A percentile compares a stretch with the other conserved stretches of the same genome.
phyloP scores from a whole-genome alignment of 1,140 invertebrate species.

The Pseudomyrmex cubaensis region DNA sequence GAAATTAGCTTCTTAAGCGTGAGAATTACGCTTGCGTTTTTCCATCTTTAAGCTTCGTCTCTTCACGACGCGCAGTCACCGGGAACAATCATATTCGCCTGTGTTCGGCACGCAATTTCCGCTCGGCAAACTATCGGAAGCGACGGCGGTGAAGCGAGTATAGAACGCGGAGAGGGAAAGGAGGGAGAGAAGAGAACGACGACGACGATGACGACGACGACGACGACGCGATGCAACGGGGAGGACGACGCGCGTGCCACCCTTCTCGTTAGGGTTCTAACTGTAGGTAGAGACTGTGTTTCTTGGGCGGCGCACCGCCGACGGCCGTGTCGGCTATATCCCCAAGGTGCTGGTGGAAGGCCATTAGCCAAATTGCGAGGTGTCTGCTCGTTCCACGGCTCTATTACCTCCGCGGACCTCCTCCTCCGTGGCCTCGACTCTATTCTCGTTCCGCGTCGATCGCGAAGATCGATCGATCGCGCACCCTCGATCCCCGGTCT shows the following conservation, averaged over 20 bases:
- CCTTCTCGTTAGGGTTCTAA: constrained; percentile 54
- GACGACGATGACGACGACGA: too few species aligned
- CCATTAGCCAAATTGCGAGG: constrained; percentile 84
- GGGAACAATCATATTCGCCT: constrained; percentile 46
- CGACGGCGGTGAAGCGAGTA: background rate
- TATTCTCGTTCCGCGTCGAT: constrained; percentile 48
- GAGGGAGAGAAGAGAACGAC: background rate
- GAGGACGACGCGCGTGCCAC: constrained; percentile 42
- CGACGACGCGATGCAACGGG: constrained; percentile 2
- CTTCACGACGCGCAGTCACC: constrained; percentile 23
- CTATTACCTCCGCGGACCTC: constrained; percentile 78
- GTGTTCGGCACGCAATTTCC: constrained; percentile 63
- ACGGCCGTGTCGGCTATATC: constrained; percentile 54
- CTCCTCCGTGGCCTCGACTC: constrained; percentile 43
- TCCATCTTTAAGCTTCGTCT: background rate
- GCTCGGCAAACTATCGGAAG: constrained; percentile 62
- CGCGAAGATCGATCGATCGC: constrained; percentile 50
- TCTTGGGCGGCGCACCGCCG: constrained; percentile 43
- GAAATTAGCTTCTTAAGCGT: background rate
- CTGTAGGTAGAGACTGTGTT: constrained; percentile 31
- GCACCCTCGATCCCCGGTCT: constrained; percentile 34
- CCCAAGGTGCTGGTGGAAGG: constrained; percentile 77
- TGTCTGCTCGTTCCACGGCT: constrained; percentile 83
- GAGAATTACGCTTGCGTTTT: background rate
- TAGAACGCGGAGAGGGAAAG: background rate